These are phyloP conservation scores for Calliopum simillimum DNA, from an alignment of 2,888 invertebrate genomes.

Conservation along the genomic window DNA sequence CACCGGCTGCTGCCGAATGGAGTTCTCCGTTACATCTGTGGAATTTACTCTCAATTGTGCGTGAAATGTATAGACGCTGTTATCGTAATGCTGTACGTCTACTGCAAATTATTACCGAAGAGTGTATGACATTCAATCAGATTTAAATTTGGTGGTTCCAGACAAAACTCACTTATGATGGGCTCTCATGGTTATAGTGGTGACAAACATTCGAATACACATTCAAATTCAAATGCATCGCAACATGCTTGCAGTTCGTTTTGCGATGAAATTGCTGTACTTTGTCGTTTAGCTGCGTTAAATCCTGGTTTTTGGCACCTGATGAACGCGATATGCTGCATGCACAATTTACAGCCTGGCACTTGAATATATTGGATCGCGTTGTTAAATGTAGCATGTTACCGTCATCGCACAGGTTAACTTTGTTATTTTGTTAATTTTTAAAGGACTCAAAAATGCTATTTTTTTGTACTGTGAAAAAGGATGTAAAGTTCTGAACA, in stretches of 20 bases:
- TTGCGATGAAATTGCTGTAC: slow-evolving; percentile 96
- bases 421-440: neutral
- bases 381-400: slow-evolving; percentile 71
- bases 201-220: slow-evolving; percentile 85
- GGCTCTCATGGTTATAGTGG: slow-evolving; percentile 78
- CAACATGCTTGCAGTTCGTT: slow-evolving; percentile 97
- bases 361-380: slow-evolving; percentile 88
- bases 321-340: slow-evolving; percentile 90
- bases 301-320: slow-evolving; percentile 93
- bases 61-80: slow-evolving; percentile 97
- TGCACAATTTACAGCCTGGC: slow-evolving; percentile 93
- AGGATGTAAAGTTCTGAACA: no score
- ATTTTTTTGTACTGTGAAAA: neutral
- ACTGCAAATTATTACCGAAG: slow-evolving; percentile 96
- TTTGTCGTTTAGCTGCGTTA: slow-evolving; percentile 96
- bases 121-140: slow-evolving; percentile 97
- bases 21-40: slow-evolving; percentile 96
- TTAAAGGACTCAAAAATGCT: neutral
- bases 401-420: slow-evolving; percentile 61
- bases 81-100: slow-evolving; percentile 97
- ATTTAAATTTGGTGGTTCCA: slow-evolving; percentile 99
- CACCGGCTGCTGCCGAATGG: slow-evolving; percentile 98
- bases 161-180: slow-evolving; percentile 91
- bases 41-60: slow-evolving; percentile 96
- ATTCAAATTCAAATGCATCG: slow-evolving; percentile 88